phyloP scores from a whole-genome alignment of 1,140 invertebrate genomes.

The Camponotus floridanus region DNA sequence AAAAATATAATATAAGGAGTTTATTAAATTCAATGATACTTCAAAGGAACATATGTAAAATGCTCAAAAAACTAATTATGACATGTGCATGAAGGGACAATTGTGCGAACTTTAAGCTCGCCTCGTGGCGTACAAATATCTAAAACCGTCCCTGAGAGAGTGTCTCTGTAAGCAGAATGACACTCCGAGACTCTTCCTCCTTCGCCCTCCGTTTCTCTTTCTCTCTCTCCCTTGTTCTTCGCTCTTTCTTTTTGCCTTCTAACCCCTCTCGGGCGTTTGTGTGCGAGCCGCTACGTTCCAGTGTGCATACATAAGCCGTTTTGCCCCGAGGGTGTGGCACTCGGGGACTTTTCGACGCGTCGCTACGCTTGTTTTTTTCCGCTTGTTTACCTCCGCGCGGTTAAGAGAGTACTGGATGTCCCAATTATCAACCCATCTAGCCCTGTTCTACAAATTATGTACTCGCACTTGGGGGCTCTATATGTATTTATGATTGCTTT shows the following conservation, averaged over 20 bases:
- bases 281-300: conserved; percentile 38
- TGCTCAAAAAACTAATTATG: background rate
- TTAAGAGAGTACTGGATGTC: conserved; percentile 18
- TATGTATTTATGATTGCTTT: background rate
- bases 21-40: background rate
- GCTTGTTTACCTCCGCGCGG: background rate
- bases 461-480: background rate
- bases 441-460: background rate
- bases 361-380: conserved; percentile 17
- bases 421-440: conserved; percentile 9
- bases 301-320: conserved; percentile 41
- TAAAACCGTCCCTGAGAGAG: conserved; percentile 22
- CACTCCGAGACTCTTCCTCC: conserved; percentile 38
- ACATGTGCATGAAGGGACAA: background rate
- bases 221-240: background rate
- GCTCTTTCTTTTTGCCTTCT: conserved; percentile 13
- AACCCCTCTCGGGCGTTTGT: conserved; percentile 37
- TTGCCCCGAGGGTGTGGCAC: conserved; percentile 56
- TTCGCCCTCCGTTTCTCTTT: background rate
- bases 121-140: background rate
- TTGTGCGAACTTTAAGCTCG: background rate
- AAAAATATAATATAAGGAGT: background rate
- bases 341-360: conserved; percentile 45
- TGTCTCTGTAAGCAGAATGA: conserved; percentile 39
- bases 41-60: background rate